These are phyloP conservation scores for Chrysolina americana DNA, from an alignment of 2,888 invertebrate species.

Conservation along the genomic window DNA sequence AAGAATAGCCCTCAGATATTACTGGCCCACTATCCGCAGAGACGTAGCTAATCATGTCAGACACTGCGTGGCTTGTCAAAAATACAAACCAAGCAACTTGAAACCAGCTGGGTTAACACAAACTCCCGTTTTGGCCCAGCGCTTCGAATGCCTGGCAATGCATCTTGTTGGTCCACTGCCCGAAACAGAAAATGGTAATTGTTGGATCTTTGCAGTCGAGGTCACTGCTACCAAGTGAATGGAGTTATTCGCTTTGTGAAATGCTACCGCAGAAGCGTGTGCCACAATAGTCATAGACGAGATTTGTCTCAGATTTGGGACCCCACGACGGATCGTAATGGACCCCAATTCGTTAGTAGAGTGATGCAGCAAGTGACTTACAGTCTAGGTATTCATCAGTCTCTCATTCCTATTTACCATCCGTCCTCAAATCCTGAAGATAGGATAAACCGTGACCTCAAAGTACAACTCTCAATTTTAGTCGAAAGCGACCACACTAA, in stretches of 20 bases:
- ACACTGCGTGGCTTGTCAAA: conserved; percentile 21
- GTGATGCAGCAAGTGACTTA: conserved; percentile 27
- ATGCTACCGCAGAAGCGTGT: conserved; percentile 44
- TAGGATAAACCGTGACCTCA: conserved; percentile 59
- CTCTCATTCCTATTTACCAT: conserved; percentile 16
- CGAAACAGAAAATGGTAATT: conserved; percentile 37
- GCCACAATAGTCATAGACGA: conserved; percentile 54
- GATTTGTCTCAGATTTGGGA: conserved; percentile 59
- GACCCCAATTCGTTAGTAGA: conserved; percentile 15
- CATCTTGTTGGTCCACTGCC: conserved; percentile 45
- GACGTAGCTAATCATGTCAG: conserved; percentile 18
- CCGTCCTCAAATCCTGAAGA: conserved; percentile 47
- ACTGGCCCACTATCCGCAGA: conserved; percentile 3
- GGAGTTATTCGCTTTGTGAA: conserved; percentile 43
- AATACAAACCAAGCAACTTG: conserved; percentile 47
- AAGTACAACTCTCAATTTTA: conserved; percentile 58
- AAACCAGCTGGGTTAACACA: conserved; percentile 59
- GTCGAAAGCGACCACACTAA: no score
- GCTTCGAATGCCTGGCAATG: conserved; percentile 56
- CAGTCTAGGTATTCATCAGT: conserved; percentile 6
- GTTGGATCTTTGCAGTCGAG: conserved; percentile 56
- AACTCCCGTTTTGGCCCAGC: conserved; percentile 49
- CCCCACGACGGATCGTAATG: conserved; percentile 55
- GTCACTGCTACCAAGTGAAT: conserved; percentile 56
- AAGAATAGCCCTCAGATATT: conserved; percentile 7